These are phyloP conservation scores for Pharmacophagus antenor DNA, from an alignment of 2,888 invertebrate genomes.

Conservation along the genomic window DNA sequence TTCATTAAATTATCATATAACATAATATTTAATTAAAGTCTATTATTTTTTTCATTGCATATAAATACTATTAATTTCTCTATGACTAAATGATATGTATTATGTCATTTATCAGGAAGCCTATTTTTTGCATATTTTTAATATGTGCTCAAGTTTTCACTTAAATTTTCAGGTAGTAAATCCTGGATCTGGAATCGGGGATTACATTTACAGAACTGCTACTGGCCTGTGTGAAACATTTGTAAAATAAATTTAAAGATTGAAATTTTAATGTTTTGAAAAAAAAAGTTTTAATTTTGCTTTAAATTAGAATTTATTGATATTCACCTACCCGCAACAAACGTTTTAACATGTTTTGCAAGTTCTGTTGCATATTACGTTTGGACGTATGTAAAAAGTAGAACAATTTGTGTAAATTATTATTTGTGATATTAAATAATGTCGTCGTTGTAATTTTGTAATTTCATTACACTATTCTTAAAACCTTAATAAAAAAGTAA, in stretches of 20 bases:
- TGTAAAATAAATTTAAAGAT: not conserved
- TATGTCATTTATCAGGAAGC: not conserved
- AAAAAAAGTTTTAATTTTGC: not conserved
- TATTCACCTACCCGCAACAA: no score
- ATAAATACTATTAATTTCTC: not conserved
- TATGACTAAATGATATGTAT: not conserved
- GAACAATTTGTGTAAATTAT: constrained; percentile 45
- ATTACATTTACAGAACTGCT: not conserved
- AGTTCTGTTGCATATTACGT: no score
- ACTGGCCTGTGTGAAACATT: not conserved
- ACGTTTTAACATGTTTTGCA: no score
- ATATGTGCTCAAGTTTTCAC: not conserved
- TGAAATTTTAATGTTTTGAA: not conserved
- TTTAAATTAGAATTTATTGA: no score
- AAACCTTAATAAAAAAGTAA: not conserved
- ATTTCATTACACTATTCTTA: constrained; percentile 25
- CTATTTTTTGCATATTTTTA: not conserved
- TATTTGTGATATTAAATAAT: constrained; percentile 69
- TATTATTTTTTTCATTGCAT: not conserved
- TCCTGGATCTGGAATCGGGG: constrained; percentile 2
- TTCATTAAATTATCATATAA: not conserved
- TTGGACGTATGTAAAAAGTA: not conserved
- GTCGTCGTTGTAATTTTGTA: constrained; percentile 41
- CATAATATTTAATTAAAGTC: not conserved
- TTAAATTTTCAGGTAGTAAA: constrained; percentile 23